Evolutionary conservation across 2,888 invertebrate genomes (phyloP), one percentile per base, ranked within the genome.

Genomic region (Eupithecia insigniata): DNA sequence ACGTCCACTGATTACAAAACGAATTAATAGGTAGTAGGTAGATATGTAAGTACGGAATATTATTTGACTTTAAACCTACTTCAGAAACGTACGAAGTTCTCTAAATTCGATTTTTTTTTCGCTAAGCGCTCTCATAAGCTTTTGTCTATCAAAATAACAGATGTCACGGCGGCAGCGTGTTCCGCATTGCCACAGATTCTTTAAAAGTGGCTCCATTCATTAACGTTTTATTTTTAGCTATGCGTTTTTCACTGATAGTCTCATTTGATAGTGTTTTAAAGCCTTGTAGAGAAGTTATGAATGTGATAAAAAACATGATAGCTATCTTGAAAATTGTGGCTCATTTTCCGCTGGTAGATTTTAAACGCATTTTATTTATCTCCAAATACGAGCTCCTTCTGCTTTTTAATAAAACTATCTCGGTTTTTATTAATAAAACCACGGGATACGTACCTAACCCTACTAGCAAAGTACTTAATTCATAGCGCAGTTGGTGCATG

Each of bases 221-320:
- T 64, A 55, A 64, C 64, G 64, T 30, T 62, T 51, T 74, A 71
- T 74, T 67, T 74, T 74, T 69, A 66, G 71, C 62, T 39, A 61
- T 64, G 39, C 36, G 39, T 73, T 67, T 70, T 65, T 66, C 70
- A 67, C 60, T 70, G 64, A 67, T 73, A 66, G 66, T 69, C 36
- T 32, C 55, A 34, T 39, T 64, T 36, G 36, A 64, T 64, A 64
- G 64, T 22, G 36, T 64, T 36, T 36, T 64, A 18, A n/a, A 55
- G 55, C 55, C 55, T 34, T 62, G 61, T 12, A n/a, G 30, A 62
- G 61, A 62, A 62, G 30, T 62, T 32, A 60, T 60, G 60, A 60
- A 30, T 28, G 60, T 60, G 18, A 30, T 60, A 60, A 60, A 58
- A 60, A 60, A 28, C 60, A 30, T 14, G 8, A 60, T 60, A 60